A percentile compares a stretch with the other conserved stretches of the same genome.
Evolutionary conservation across 2,797 vertebrate genomes (phyloP).

Genomic region (Spondyliosoma cantharus): DNA sequence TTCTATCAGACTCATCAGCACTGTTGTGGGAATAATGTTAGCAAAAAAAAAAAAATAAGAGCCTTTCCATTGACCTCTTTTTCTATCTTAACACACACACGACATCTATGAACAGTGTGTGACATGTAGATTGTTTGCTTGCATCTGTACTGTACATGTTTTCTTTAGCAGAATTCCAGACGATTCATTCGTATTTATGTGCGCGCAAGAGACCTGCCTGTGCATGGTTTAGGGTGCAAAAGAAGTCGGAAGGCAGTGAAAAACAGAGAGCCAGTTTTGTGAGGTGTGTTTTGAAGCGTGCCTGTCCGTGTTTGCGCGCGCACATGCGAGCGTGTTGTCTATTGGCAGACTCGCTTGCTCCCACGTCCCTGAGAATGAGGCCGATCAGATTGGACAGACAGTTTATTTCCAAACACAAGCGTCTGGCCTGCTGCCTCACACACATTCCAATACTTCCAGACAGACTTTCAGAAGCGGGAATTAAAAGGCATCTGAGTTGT

Average conservation of each 20-base stretch:
- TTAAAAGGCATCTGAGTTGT: slow-evolving; percentile 91
- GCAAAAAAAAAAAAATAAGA: slow-evolving; percentile 71
- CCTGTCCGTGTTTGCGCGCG: slow-evolving; percentile 47
- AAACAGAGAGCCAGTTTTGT: slow-evolving; percentile 15
- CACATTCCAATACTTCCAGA: slow-evolving; percentile 93
- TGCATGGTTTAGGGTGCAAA: slow-evolving; percentile 9
- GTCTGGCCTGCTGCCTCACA: slow-evolving; percentile 86
- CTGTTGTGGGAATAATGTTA: slow-evolving; percentile 71
- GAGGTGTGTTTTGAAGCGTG: slow-evolving; percentile 53
- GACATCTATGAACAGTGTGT: slow-evolving; percentile 42
- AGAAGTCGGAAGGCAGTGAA: slow-evolving; percentile 22
- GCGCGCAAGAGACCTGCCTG: neutral
- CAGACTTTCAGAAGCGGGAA: slow-evolving; percentile 90
- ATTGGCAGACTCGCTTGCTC: slow-evolving; percentile 62
- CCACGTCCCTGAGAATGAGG: slow-evolving; percentile 82
- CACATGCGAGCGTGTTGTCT: slow-evolving; percentile 47
- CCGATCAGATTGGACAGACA: slow-evolving; percentile 73
- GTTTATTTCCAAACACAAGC: slow-evolving; percentile 85
- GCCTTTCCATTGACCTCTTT: slow-evolving; percentile 35
- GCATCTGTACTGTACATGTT: slow-evolving; percentile 43
- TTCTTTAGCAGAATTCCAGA: neutral
- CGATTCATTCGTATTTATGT: neutral
- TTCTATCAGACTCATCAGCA: slow-evolving; percentile 77
- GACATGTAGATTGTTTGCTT: slow-evolving; percentile 41
- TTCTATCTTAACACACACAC: slow-evolving; percentile 7